These are phyloP conservation scores for Neodon shergylaensis DNA, from an alignment of 2,113 vertebrate species.

Conservation along the genomic window DNA sequence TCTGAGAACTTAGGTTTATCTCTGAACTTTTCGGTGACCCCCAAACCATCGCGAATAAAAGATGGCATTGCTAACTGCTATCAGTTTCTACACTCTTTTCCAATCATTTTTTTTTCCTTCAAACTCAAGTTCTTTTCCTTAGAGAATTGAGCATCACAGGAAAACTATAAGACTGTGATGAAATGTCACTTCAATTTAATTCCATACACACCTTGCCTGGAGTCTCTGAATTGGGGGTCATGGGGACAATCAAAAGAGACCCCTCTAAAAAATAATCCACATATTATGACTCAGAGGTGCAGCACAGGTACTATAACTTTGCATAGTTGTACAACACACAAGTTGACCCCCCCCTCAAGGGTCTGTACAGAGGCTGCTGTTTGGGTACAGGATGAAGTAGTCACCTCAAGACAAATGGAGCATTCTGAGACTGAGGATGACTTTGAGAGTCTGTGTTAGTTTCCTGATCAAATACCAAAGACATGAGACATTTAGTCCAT, in stretches of 20 bases:
- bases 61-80: not conserved
- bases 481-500: not conserved
- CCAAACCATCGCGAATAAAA: not conserved
- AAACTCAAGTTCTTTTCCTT: not conserved
- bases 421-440: not conserved
- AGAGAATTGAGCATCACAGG: not conserved
- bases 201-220: not conserved
- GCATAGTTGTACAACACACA: not conserved
- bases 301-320: not conserved
- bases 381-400: not conserved
- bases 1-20: not conserved
- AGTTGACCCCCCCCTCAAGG: not conserved
- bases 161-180: not conserved
- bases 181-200: not conserved
- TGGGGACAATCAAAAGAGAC: constrained; percentile 19
- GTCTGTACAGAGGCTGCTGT: not conserved
- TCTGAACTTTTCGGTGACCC: not conserved
- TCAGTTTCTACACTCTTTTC: not conserved
- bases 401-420: not conserved
- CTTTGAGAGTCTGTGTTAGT: constrained; percentile 25
- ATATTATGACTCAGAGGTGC: not conserved
- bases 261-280: not conserved
- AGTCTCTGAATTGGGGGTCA: not conserved
- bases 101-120: not conserved
- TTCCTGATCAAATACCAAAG: constrained; percentile 29